Conservation (phyloP, 1,140 invertebrate genomes). For the Homarus americanus region DNA sequence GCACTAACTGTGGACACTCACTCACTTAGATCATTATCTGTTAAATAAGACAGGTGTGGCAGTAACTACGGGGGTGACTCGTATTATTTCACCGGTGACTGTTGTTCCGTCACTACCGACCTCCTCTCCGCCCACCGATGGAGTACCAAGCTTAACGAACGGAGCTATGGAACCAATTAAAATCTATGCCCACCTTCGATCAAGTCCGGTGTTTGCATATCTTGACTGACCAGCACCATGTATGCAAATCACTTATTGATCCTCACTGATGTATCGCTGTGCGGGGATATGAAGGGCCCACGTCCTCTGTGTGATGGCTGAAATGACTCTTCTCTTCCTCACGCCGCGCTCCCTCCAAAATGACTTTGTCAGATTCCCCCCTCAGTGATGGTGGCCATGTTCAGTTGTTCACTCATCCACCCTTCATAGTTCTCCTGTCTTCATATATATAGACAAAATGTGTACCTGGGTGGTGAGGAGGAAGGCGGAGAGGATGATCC, state of each 20-base stretch:
- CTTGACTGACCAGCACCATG: constrained; percentile 49
- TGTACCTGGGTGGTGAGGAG: neutral
- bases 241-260: constrained; percentile 46
- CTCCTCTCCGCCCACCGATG: neutral
- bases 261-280: constrained; percentile 25
- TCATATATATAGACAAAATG: no score
- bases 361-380: neutral
- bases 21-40: neutral
- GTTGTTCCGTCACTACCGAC: neutral
- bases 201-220: constrained; percentile 46
- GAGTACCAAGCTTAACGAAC: neutral
- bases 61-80: no score
- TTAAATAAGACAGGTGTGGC: neutral
- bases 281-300: neutral
- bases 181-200: constrained; percentile 37
- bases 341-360: neutral
- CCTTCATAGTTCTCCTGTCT: no score
- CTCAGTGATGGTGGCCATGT: neutral
- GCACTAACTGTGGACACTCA: neutral
- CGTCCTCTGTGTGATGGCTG: neutral
- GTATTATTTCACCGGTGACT: neutral
- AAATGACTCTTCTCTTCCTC: neutral
- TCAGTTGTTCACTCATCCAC: neutral
- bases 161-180: constrained; percentile 18
- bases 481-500: neutral